These are phyloP conservation scores for Cephalophus harveyi DNA, from an alignment of 2,113 vertebrate genomes.

Conservation along the genomic window DNA sequence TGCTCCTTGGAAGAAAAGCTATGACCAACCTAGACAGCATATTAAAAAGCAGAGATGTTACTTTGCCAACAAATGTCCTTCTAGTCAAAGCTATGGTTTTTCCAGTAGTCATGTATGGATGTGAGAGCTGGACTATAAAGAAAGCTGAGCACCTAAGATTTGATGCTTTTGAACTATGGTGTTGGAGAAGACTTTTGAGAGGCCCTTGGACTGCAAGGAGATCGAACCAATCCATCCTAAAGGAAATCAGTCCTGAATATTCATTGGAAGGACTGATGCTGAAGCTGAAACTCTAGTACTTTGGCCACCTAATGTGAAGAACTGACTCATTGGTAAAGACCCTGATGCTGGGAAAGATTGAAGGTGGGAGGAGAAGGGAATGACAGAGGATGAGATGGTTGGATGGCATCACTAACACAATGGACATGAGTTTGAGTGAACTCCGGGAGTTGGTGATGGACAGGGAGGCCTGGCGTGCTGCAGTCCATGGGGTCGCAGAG, in stretches of 20 bases:
- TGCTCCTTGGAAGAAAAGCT: neutral
- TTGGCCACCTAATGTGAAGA: neutral
- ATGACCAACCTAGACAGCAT: neutral
- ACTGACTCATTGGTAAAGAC: neutral
- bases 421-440: neutral
- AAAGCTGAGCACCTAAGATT: fast-evolving
- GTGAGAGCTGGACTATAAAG: neutral
- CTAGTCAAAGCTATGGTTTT: neutral
- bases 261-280: neutral
- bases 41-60: neutral
- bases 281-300: neutral
- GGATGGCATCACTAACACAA: neutral
- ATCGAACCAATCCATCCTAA: neutral
- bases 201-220: neutral
- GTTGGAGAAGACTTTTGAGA: neutral
- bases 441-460: neutral
- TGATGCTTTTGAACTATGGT: neutral
- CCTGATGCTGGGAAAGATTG: neutral
- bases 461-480: neutral
- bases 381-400: neutral
- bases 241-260: neutral
- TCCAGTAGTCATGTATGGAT: neutral
- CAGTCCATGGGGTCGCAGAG: neutral
- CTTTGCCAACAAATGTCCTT: neutral
- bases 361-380: neutral